Conservation (phyloP, 2,888 invertebrate genomes). For the Cyrtodaria siliqua region DNA sequence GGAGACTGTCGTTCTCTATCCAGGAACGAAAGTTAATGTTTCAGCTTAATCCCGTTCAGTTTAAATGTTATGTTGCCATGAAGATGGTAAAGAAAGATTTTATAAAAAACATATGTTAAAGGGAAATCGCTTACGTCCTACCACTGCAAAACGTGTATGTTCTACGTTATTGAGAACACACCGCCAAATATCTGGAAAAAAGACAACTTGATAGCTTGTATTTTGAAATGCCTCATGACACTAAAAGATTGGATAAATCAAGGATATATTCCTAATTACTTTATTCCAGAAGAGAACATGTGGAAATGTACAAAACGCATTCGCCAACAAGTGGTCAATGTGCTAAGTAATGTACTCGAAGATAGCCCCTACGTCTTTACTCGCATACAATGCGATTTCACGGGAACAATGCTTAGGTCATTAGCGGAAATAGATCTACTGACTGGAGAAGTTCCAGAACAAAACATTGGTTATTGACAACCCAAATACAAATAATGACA, state of each 20-base stretch:
- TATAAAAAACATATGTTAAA: slow-evolving; percentile 2
- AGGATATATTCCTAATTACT: slow-evolving; percentile 29
- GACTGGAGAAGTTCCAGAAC: too few species aligned
- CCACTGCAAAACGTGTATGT: slow-evolving; percentile 38
- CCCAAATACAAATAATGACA: too few species aligned
- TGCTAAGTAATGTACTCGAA: neutral
- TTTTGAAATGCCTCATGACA: slow-evolving; percentile 9
- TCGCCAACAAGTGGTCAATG: neutral
- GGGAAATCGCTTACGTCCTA: slow-evolving; percentile 33
- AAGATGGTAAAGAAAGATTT: slow-evolving; percentile 32
- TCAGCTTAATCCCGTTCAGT: slow-evolving; percentile 15
- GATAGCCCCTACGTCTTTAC: slow-evolving; percentile 5
- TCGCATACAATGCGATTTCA: neutral
- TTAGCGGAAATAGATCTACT: too few species aligned
- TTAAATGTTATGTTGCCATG: slow-evolving; percentile 27
- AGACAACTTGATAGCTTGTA: slow-evolving; percentile 8
- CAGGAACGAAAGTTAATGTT: slow-evolving; percentile 33
- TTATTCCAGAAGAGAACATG: slow-evolving; percentile 36
- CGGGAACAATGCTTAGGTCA: neutral
- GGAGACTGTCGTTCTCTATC: slow-evolving; percentile 31
- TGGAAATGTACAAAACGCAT: slow-evolving; percentile 4
- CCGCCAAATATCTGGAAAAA: slow-evolving; percentile 5
- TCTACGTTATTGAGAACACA: slow-evolving; percentile 20
- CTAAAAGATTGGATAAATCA: slow-evolving; percentile 4
- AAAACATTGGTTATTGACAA: too few species aligned